Conservation (phyloP, 1,140 invertebrate genomes). For the Heterodera schachtii region DNA sequence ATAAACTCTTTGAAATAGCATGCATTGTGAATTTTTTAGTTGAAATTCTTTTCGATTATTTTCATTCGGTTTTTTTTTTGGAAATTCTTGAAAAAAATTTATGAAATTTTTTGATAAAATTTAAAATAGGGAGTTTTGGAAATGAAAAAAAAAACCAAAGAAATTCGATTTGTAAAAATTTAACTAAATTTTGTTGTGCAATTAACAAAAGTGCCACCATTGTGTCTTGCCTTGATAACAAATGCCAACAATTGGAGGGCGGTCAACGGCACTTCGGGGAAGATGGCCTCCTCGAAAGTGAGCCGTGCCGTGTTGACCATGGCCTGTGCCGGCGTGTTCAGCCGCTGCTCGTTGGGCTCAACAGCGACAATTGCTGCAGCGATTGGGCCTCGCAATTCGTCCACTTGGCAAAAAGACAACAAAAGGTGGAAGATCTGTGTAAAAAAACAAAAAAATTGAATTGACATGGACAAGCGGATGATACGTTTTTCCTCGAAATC, state of each 20-base stretch:
- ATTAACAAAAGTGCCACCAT: neutral
- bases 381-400: slow-evolving; percentile 23
- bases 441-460: neutral
- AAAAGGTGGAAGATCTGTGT: slow-evolving; percentile 32
- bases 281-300: slow-evolving; percentile 7
- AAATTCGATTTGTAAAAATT: no score
- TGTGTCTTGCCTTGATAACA: neutral
- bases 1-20: no score
- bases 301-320: slow-evolving; percentile 8
- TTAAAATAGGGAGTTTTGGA: no score
- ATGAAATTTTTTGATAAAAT: no score
- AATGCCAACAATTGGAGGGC: slow-evolving; percentile 18
- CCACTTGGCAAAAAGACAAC: slow-evolving; percentile 34
- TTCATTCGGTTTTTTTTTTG: no score
- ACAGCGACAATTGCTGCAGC: slow-evolving; percentile 4
- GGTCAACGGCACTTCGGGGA: slow-evolving; percentile 21
- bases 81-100: no score
- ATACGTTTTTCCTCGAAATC: no score
- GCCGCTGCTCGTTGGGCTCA: neutral
- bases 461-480: neutral
- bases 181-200: neutral
- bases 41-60: no score
- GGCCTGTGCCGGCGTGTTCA: slow-evolving; percentile 19
- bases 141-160: no score
- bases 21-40: no score